These are phyloP conservation scores for Crocodylus rhombifer DNA, from an alignment of 2,797 vertebrate genomes.

Conservation along the genomic window DNA sequence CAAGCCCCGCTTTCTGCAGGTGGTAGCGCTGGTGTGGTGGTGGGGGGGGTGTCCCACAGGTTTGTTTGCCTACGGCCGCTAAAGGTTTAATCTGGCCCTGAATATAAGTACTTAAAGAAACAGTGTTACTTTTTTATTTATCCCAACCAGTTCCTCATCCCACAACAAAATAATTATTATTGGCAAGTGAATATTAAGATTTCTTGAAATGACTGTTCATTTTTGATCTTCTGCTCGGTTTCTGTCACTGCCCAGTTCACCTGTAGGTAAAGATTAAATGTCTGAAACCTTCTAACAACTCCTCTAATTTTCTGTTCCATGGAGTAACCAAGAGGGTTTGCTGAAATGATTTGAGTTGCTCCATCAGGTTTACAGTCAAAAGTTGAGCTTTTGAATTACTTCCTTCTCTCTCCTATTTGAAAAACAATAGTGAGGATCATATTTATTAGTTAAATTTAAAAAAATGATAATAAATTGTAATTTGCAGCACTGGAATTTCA, in stretches of 20 bases:
- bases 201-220: background rate
- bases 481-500: background rate
- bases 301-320: background rate
- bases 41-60: too few species aligned
- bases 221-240: background rate
- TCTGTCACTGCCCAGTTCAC: background rate
- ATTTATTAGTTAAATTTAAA: background rate
- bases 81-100: too few species aligned
- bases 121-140: background rate
- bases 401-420: background rate
- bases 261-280: background rate
- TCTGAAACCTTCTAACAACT: background rate
- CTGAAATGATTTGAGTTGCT: background rate
- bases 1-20: too few species aligned
- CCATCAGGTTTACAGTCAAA: background rate
- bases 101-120: background rate
- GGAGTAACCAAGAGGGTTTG: background rate
- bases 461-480: background rate
- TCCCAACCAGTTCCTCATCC: background rate
- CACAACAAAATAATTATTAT: background rate
- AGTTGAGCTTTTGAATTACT: background rate
- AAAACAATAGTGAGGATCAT: background rate
- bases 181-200: background rate
- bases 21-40: too few species aligned
- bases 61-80: too few species aligned